These are phyloP conservation scores for Eurytoma californica DNA, from an alignment of 2,888 invertebrate species.

Conservation along the genomic window DNA sequence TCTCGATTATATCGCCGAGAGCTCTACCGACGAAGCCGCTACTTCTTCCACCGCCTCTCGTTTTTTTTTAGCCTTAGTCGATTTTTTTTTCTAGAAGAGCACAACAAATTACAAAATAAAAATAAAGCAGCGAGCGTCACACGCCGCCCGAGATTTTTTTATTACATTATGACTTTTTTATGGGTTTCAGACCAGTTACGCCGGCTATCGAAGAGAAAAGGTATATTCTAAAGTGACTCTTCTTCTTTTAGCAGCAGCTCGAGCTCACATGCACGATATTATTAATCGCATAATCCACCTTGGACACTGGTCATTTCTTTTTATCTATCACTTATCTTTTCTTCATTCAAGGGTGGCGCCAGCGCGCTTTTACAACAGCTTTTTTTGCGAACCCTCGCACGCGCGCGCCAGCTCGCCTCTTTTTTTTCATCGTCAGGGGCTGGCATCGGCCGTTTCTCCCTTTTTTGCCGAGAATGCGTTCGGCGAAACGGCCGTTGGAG, in stretches of 20 bases:
- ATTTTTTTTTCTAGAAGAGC: slow-evolving; percentile 32
- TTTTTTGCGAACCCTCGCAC: not conserved
- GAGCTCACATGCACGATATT: slow-evolving; percentile 61
- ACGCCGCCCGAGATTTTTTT: slow-evolving; percentile 31
- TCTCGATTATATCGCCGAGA: slow-evolving; percentile 39
- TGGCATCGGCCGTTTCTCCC: slow-evolving; percentile 21
- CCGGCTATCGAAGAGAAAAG: slow-evolving; percentile 66
- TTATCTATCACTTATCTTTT: too few species aligned
- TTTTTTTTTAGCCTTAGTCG: slow-evolving; percentile 12
- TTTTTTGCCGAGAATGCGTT: slow-evolving; percentile 17
- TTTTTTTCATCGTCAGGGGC: slow-evolving; percentile 1
- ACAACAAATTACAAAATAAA: slow-evolving; percentile 26
- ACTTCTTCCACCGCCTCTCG: slow-evolving; percentile 5
- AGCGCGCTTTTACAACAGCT: slow-evolving; percentile 29
- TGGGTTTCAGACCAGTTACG: slow-evolving; percentile 65
- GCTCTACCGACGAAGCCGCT: not conserved
- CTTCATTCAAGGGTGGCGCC: too few species aligned
- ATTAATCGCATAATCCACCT: slow-evolving; percentile 44
- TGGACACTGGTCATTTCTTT: not conserved
- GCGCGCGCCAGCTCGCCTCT: slow-evolving; percentile 1
- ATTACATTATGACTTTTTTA: slow-evolving; percentile 57
- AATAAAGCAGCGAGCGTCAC: slow-evolving; percentile 2
- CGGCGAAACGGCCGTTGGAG: slow-evolving; percentile 22
- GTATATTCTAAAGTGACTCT: slow-evolving; percentile 58
- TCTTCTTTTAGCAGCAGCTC: slow-evolving; percentile 47